phyloP scores from a whole-genome alignment of 1,140 invertebrate species.

The Wiebesia pumilae region DNA sequence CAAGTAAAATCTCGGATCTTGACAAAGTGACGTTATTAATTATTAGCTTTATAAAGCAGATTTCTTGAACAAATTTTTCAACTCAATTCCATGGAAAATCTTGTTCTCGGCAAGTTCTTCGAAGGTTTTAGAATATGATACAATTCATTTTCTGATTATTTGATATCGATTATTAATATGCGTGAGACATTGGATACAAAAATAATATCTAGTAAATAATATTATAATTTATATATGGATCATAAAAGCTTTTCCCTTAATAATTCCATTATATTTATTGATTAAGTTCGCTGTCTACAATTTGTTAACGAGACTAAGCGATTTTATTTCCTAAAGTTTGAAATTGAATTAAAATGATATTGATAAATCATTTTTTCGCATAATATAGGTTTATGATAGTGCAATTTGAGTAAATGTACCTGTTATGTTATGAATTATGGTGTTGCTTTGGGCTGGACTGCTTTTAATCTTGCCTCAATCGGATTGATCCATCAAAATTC shows the following conservation, averaged over 20 bases:
- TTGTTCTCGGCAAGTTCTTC: no score
- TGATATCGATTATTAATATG: not conserved
- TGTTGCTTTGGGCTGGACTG: not conserved
- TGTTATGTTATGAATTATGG: conserved; percentile 45
- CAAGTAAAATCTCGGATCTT: not conserved
- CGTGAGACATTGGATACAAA: not conserved
- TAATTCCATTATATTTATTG: not conserved
- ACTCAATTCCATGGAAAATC: no score
- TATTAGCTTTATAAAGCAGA: not conserved
- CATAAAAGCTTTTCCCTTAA: not conserved
- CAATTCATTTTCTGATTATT: not conserved
- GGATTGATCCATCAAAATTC: conserved; percentile 47
- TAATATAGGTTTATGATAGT: conserved; percentile 8
- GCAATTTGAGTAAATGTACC: conserved; percentile 37
- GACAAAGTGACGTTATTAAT: not conserved
- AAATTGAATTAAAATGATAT: conserved; percentile 25
- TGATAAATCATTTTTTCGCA: conserved; percentile 22
- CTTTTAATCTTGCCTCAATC: conserved; percentile 48
- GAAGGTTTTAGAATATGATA: no score
- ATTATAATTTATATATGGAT: no score
- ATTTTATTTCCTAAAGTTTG: not conserved
- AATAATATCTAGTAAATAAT: not conserved
- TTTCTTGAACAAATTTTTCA: not conserved
- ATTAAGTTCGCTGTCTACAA: not conserved
- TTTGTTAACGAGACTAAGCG: not conserved